Base-by-base conservation (phyloP, 2,113 vertebrate genomes). In the Menidia beryllina region DNA sequence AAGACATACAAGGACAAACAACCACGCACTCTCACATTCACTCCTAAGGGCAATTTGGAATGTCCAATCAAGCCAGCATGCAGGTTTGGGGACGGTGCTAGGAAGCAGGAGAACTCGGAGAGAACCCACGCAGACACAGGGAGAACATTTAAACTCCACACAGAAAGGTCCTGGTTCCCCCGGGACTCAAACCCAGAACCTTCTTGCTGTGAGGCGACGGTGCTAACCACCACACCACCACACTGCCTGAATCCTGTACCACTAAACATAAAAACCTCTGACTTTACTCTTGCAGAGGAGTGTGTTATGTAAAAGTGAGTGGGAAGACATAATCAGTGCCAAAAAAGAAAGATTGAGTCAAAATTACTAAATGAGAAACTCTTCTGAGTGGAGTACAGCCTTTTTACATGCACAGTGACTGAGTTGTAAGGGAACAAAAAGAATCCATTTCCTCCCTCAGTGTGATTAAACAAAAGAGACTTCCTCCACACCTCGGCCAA, bases 231-330 rank as follows among this genome's bases (percentile, higher is more conserved):
- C n/a, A n/a, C n/a, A n/a, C n/a, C n/a, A n/a, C n/a, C n/a, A 49
- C 25, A 21, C 26, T 55, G 36, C 55, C 41, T 65, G 36, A 38
- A 51, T 55, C 41, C 17, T 24, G 41, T 14, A 67, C 52, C 24
- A 20, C 61, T 78, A 53, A 72, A 77, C 36, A 60, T 51, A 70
- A 69, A 78, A 82, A 76, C 72, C 39, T 59, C 72, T 71, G 62
- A 65, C 47, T 55, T 79, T 45, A 26, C 61, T 73, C 50, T 61
- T 25, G 20, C 71, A 69, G 72, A 79, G 75, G 78, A 90, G 72
- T 50, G 5, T 83, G 84, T 87, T 89, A 88, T 53, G 68, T 88
- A 86, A 90, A 90, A 75, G 63, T n/a, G 60, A 83, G 85, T 88
- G 77, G 88, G 89, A 82, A 78, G 83, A 59, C 14, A 2, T 72